Conservation (phyloP, 23 tunicate genomes). For the Pegea sp. region DNA sequence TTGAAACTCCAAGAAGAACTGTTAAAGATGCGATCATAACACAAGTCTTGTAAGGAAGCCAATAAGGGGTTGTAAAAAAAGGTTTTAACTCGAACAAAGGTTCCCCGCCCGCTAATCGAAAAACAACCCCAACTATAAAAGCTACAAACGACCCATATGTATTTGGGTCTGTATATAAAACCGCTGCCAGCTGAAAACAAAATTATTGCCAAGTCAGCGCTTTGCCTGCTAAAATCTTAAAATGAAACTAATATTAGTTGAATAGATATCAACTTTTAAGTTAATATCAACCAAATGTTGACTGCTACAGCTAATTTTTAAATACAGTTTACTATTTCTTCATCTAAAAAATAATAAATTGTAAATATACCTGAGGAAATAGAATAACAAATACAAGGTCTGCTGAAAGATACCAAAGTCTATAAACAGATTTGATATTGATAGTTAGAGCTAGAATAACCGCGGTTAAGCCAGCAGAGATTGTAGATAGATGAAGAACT, state of each 20-base stretch:
- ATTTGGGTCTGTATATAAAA: conserved; percentile 47
- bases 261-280: background rate
- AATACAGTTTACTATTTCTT: no score
- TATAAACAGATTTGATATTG: conserved; percentile 31
- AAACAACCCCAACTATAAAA: conserved; percentile 14
- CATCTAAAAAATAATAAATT: background rate
- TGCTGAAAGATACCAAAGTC: conserved; percentile 32
- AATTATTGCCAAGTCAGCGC: no score
- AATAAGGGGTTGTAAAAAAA: conserved; percentile 33
- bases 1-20: conserved; percentile 10
- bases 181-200: conserved; percentile 25
- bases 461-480: conserved; percentile 14
- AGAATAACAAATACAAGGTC: conserved; percentile 51
- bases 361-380: conserved; percentile 34
- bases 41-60: conserved; percentile 31
- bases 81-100: conserved; percentile 18
- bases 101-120: conserved; percentile 77
- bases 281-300: no score
- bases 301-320: no score
- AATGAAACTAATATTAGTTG: background rate
- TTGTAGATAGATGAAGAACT: conserved; percentile 36
- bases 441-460: conserved; percentile 19
- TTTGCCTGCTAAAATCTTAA: background rate
- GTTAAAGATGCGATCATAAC: conserved; percentile 20
- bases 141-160: conserved; percentile 51